Percentiles rank a stretch among this genome's conserved stretches.
Conservation (phyloP, 2,888 invertebrate species). For the Drosophila mimetica region DNA sequence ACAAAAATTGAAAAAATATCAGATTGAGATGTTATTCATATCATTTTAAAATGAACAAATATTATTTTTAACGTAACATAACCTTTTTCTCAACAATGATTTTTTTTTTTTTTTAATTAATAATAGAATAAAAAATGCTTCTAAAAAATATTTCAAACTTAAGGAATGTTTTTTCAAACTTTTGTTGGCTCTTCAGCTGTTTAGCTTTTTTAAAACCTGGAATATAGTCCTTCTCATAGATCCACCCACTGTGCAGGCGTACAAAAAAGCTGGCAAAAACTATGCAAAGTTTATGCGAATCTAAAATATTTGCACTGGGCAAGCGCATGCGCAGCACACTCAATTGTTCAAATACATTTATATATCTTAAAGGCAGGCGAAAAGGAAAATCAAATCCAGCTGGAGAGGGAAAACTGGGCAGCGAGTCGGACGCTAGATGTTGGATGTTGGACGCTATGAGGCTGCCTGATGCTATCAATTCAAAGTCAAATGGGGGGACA, state of each 20-base stretch:
- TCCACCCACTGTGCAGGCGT: conserved; percentile 5
- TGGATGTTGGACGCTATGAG: conserved; percentile 23
- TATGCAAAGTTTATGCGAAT: conserved; percentile 82
- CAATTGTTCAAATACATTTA: conserved; percentile 79
- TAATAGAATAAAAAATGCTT: not conserved
- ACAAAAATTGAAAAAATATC: too few relatives aligned
- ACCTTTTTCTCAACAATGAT: too few relatives aligned
- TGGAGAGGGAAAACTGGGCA: conserved; percentile 29
- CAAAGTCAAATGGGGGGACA: conserved; percentile 82
- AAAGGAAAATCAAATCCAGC: not conserved
- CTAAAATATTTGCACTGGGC: conserved; percentile 69
- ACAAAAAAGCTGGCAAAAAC: conserved; percentile 48
- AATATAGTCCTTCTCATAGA: not conserved
- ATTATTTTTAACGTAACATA: too few relatives aligned
- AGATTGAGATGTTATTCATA: too few relatives aligned
- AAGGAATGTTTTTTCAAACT: not conserved
- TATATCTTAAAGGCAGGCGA: conserved; percentile 71
- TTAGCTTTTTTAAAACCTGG: too few relatives aligned
- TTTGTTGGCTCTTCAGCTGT: not conserved
- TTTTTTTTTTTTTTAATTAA: too few relatives aligned
- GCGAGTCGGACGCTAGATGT: not conserved
- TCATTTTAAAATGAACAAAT: too few relatives aligned
- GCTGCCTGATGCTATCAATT: conserved; percentile 80
- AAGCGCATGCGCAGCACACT: conserved; percentile 76
- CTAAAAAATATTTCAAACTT: not conserved